A percentile compares a stretch with the other conserved stretches of the same genome.
Conservation (phyloP, 2,113 vertebrate genomes). For the Circaetus cinerascens region DNA sequence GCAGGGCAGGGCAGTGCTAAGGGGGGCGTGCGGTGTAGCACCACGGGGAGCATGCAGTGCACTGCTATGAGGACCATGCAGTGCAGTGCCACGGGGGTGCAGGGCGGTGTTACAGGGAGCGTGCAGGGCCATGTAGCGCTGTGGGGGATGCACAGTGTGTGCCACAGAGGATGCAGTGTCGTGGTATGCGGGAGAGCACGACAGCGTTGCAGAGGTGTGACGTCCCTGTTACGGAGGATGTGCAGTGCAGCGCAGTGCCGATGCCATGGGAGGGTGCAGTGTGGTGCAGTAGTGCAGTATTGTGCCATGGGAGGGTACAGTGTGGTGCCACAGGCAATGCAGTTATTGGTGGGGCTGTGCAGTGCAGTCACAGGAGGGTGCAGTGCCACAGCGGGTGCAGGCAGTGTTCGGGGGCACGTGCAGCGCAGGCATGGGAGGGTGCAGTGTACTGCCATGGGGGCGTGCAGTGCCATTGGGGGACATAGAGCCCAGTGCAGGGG, state of each 20-base stretch:
- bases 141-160: neutral
- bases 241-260: neutral
- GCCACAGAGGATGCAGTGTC: neutral
- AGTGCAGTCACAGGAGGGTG: neutral
- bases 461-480: neutral
- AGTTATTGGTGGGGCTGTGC: neutral
- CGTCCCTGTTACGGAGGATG: too few species aligned
- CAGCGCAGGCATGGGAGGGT: neutral
- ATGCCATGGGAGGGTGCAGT: too few species aligned
- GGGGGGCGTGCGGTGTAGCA: neutral
- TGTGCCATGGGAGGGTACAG: too few species aligned
- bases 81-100: neutral
- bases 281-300: neutral
- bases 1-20: neutral
- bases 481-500: neutral
- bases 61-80: too few species aligned
- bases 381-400: neutral
- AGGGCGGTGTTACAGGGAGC: too few species aligned
- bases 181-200: too few species aligned
- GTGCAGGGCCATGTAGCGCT: too few species aligned
- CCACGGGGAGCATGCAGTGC: neutral
- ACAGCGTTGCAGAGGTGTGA: neutral
- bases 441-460: fast-evolving
- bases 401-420: fast-evolving
- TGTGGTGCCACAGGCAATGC: neutral